Evolutionary conservation across 2,113 vertebrate species (phyloP).

Genomic region (Halcyon malimbica): DNA sequence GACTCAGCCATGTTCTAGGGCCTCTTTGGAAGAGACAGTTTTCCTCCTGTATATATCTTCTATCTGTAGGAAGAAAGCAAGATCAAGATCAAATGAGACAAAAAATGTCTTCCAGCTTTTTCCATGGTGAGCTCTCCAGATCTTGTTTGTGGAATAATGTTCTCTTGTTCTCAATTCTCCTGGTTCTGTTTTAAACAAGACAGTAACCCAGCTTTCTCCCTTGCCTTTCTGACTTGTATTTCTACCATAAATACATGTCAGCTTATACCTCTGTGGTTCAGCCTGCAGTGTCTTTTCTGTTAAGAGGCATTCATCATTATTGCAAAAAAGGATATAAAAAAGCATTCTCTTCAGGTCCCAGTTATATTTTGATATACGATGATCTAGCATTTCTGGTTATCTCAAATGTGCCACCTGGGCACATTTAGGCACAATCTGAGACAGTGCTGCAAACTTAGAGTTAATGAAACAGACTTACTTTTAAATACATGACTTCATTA

Average conservation of each 20-base stretch:
- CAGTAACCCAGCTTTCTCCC: neutral
- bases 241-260: neutral
- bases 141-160: neutral
- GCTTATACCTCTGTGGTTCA: neutral
- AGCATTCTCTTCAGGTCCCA: neutral
- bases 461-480: constrained; percentile 1
- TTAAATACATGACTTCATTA: neutral
- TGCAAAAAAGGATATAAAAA: neutral
- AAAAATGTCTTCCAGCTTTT: neutral
- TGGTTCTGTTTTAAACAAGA: neutral
- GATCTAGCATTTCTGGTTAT: neutral
- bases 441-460: neutral
- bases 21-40: neutral
- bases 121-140: neutral
- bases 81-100: neutral
- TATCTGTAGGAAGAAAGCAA: neutral
- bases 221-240: neutral
- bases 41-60: neutral
- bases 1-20: neutral
- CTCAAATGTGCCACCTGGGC: neutral
- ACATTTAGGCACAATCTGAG: neutral
- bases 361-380: neutral
- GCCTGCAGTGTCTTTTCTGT: neutral
- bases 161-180: neutral
- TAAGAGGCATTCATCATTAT: neutral